These are phyloP conservation scores for Jacana jacana DNA, from an alignment of 2,113 vertebrate genomes.

Conservation along the genomic window DNA sequence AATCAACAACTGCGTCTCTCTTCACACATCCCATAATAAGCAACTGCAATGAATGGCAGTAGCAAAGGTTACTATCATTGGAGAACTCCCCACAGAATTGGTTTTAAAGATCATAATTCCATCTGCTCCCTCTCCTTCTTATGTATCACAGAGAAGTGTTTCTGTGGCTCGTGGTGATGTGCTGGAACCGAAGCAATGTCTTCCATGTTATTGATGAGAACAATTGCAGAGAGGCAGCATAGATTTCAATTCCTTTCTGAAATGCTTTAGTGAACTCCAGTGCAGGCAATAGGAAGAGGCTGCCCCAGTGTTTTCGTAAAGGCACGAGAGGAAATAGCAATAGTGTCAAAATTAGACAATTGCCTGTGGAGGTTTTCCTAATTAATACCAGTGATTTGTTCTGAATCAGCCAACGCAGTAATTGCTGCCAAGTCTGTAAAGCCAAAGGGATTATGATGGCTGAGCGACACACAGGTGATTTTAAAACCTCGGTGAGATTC, in stretches of 20 bases:
- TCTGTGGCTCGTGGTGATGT: not conserved
- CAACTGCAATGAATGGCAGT: not conserved
- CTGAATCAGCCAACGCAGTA: not conserved
- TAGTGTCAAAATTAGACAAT: not conserved
- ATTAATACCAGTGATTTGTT: slow-evolving; percentile 28
- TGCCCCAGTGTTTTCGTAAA: not conserved
- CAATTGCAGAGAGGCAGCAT: not conserved
- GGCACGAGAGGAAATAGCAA: slow-evolving; percentile 17
- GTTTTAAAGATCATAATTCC: slow-evolving; percentile 19
- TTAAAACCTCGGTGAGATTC: not conserved
- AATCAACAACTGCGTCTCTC: slow-evolving; percentile 13
- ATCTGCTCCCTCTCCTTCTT: not conserved
- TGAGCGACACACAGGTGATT: not conserved
- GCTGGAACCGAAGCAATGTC: not conserved
- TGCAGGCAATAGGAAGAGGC: not conserved
- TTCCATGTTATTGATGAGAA: not conserved
- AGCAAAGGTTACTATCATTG: slow-evolving; percentile 17
- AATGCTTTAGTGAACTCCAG: not conserved
- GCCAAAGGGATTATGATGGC: not conserved
- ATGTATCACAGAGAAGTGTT: not conserved
- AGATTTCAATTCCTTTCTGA: not conserved
- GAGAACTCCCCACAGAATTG: not conserved
- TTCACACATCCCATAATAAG: not conserved
- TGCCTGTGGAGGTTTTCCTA: slow-evolving; percentile 24
- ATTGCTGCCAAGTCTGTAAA: not conserved